Evolutionary conservation across 2,113 vertebrate species (phyloP).

Genomic region (Ciconia maguari): DNA sequence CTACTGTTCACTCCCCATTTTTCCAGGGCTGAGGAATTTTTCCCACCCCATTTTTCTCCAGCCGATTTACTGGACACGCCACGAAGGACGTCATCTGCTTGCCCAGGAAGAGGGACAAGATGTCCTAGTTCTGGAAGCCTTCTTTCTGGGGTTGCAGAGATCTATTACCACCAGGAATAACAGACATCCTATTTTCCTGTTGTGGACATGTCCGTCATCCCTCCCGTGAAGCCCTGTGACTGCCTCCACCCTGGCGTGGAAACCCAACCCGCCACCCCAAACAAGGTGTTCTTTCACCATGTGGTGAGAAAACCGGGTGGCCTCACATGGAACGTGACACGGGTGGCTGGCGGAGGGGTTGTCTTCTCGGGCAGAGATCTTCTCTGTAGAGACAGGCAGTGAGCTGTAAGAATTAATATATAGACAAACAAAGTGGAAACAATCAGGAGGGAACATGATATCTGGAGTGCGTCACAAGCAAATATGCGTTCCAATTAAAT

Average conservation of each 20-base stretch:
- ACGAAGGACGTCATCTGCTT: neutral
- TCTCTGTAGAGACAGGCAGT: constrained; percentile 4
- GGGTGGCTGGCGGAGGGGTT: neutral
- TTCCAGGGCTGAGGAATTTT: neutral
- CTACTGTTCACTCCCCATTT: neutral
- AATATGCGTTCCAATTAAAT: constrained; percentile 40
- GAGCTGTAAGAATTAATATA: constrained; percentile 47
- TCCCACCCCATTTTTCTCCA: neutral
- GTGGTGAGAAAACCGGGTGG: neutral
- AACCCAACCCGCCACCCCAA: neutral
- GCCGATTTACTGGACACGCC: neutral
- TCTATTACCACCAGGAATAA: neutral
- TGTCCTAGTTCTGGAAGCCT: neutral
- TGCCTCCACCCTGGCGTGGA: neutral
- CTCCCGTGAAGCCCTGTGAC: neutral
- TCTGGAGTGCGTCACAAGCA: constrained; percentile 41
- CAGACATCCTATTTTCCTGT: neutral
- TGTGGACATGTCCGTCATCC: neutral
- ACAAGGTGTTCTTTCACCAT: constrained; percentile 39
- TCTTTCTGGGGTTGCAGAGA: neutral
- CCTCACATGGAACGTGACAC: neutral
- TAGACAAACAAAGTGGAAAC: constrained; percentile 40
- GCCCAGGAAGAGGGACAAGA: neutral
- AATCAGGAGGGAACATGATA: constrained; percentile 47
- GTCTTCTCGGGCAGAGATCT: neutral